A percentile compares a stretch with the other conserved stretches of the same genome.
phyloP scores from a whole-genome alignment of 2,888 invertebrate genomes.

The Euplexia lucipara region DNA sequence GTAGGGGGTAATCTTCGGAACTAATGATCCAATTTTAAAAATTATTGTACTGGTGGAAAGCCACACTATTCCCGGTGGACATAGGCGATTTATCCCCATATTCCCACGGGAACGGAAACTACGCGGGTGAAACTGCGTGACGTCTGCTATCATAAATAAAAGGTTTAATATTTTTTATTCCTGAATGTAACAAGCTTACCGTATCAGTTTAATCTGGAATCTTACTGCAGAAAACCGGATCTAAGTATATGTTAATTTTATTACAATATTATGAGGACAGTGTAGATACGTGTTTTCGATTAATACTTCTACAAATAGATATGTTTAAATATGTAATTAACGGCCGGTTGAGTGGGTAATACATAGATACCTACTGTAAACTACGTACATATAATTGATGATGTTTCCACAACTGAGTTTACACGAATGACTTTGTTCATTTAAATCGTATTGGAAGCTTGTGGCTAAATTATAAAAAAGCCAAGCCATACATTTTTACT shows the following conservation, averaged over 20 bases:
- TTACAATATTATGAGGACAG: background rate
- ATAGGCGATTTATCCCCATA: too few species aligned
- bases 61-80: too few species aligned
- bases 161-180: background rate
- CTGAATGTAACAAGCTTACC: background rate
- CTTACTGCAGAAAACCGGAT: slow-evolving; percentile 20
- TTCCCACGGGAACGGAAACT: too few species aligned
- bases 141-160: too few species aligned
- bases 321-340: background rate
- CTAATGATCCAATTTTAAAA: too few species aligned
- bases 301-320: slow-evolving; percentile 12
- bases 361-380: background rate
- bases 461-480: too few species aligned
- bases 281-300: slow-evolving; percentile 4
- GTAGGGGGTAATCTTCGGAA: too few species aligned
- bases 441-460: background rate
- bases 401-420: background rate
- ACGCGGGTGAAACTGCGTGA: too few species aligned
- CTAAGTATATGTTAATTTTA: too few species aligned
- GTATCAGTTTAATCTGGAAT: background rate
- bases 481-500: too few species aligned
- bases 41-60: too few species aligned
- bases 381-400: background rate
- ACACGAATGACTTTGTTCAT: background rate
- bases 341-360: background rate